Evolutionary conservation across 2,888 invertebrate genomes (phyloP), one percentile per base, ranked within the genome.

Genomic region (Trachelus stipa): DNA sequence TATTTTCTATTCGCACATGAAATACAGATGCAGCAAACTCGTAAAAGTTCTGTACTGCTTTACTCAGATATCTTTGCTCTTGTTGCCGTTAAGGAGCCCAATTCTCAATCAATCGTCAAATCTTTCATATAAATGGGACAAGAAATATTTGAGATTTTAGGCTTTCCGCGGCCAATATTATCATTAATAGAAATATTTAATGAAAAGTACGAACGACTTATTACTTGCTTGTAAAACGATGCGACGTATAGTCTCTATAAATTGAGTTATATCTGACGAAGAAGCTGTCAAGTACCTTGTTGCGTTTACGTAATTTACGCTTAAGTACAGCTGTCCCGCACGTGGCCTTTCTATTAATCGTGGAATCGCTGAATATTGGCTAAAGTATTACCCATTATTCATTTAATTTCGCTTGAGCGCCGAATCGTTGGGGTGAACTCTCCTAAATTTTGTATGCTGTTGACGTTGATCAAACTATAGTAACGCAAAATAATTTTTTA

Each of bases 241-340:
- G 40, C 40, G 40, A 40, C 40, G 23, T 23, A 9, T 23, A 56
- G 2, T 56, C 56, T 56, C 56, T 23, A 73, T 85, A 35, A 12
- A 84, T 87, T 86, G 83, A 86, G 87, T 87, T 87, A 89, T 85
- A 86, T 83, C 80, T 81, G 83, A 82, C 84, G 82, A 83, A 84
- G 83, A 84, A 81, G 80, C 85, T 84, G 85, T 84, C 86, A 83
- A 77, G 78, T 84, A 83, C 82, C 85, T 80, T 81, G 76, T 80
- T 81, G 82, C 84, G 83, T 86, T 87, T 87, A 86, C 83, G 85
- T 87, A 86, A 87, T 84, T 86, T 86, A 87, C 86, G 82, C 84
- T 71, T 73, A 71, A 75, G 74, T 33, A 71, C 34, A 34, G 30
- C 71, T 71, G 74, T 73, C 77, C 78, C 68, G 71, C 78, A 56